Conservation (phyloP, 2,113 vertebrate genomes). For the Cichladusa arquata region DNA sequence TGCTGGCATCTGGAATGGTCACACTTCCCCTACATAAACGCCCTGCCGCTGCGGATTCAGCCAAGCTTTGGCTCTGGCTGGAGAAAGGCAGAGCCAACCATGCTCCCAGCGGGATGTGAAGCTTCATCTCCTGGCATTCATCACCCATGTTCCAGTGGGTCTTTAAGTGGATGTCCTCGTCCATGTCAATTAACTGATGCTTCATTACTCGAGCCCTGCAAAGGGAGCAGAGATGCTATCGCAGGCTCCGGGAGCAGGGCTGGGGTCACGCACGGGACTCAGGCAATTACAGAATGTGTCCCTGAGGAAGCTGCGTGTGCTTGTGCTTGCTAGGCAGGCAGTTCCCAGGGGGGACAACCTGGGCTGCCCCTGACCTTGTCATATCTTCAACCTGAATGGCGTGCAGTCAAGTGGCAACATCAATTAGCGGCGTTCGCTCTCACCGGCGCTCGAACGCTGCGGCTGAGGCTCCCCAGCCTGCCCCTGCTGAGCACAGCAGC, state of each 20-base stretch:
- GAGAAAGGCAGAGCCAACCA: neutral
- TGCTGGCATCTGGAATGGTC: neutral
- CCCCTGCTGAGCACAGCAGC: neutral
- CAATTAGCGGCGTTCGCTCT: neutral
- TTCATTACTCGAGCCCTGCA: conserved; percentile 6
- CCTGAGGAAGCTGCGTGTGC: neutral
- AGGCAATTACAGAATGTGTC: neutral
- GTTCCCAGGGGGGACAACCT: neutral
- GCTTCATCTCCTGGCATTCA: neutral
- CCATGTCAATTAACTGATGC: conserved; percentile 44
- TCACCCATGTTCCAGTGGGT: conserved; percentile 18
- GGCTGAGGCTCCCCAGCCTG: neutral
- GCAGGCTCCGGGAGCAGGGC: neutral
- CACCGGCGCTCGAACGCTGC: neutral
- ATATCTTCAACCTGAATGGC: neutral
- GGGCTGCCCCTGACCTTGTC: neutral
- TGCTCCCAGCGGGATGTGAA: fast-evolving
- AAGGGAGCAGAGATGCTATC: neutral
- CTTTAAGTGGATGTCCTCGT: conserved; percentile 39
- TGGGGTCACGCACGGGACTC: neutral
- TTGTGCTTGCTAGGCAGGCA: neutral
- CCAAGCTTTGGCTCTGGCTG: neutral
- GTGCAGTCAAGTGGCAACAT: neutral
- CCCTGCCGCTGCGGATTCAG: neutral
- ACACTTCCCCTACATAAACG: neutral